Percentiles rank a stretch among this genome's conserved stretches.
These are phyloP conservation scores for Notospermus geniculatus DNA, from an alignment of 1,140 invertebrate genomes.

Conservation along the genomic window DNA sequence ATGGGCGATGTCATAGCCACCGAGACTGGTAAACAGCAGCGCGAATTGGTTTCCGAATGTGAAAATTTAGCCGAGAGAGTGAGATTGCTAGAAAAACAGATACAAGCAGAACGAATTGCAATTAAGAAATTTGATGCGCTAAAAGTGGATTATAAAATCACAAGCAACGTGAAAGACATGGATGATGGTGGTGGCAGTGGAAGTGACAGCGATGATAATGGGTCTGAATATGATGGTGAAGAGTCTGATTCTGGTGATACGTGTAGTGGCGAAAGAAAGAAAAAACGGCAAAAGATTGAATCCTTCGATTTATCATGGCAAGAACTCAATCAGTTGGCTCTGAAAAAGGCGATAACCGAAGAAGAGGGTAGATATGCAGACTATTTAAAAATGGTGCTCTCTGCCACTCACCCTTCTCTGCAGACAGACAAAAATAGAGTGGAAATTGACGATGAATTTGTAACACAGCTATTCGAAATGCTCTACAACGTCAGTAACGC, in stretches of 20 bases:
- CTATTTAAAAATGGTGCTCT: conserved; percentile 9
- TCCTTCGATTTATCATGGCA: conserved; percentile 5
- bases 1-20: conserved; percentile 8
- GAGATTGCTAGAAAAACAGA: conserved; percentile 2
- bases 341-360: conserved; percentile 4
- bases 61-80: conserved; percentile 10
- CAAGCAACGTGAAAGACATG: conserved; percentile 7
- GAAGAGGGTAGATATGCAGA: conserved; percentile 9
- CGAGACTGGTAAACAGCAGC: conserved; percentile 8
- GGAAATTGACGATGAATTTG: conserved; percentile 4
- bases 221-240: not conserved
- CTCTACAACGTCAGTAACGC: conserved; percentile 10
- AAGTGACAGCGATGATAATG: not conserved
- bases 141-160: conserved; percentile 8
- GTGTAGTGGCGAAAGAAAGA: not conserved
- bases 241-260: not conserved
- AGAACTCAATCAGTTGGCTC: not conserved
- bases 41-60: conserved; percentile 11
- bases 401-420: conserved; percentile 4
- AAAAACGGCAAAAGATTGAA: conserved; percentile 8
- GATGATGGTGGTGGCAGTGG: not conserved
- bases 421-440: conserved; percentile 9
- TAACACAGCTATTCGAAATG: conserved; percentile 5
- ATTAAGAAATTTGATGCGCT: conserved; percentile 6
- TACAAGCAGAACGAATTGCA: not conserved